Evolutionary conservation across 1,140 invertebrate species (phyloP), one percentile per base, ranked within the genome.

Genomic region (Heliothis virescens): DNA sequence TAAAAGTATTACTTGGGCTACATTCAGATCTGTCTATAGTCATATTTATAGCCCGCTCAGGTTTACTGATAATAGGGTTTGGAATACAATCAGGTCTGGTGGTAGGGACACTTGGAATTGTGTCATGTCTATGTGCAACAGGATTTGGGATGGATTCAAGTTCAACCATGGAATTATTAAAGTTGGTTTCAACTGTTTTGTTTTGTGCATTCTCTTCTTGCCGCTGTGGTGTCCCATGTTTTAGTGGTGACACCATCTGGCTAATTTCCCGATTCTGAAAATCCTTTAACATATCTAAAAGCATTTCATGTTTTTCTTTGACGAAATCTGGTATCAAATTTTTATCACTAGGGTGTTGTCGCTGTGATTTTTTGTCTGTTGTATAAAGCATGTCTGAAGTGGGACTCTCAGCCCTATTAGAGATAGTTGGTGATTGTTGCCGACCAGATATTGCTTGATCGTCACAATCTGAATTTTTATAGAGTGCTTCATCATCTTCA

Each of bases 401-500:
- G 21, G 90, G 87, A 69, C 89, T 92, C 76, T 88, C 84, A 21
- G 65, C 59, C 81, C 74, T 81, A n/a, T 86, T 62, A 29, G 81
- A 84, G 62, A 72, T 57, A 55, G 82, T 82, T 11, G 88, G 82
- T 55, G 83, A 86, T 16, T 85, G 84, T 55, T 81, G 18, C 26
- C 9, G 16, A 15, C 34, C 12, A 1, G 12, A 12, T 9, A 7
- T 1, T 47, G 34, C 10, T 53, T 86, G 26, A 55, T 78, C 83
- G 71, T 83, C 69, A n/a, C 85, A 77, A 83, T 90, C 90, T 63
- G 88, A 78, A 74, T 89, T 87, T 88, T 89, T 92, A 81, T 95
- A 95, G 26, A 95, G 88, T 79, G 89, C 94, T 80, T 95, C 95
- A 83, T 95, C 94, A 79, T 95, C 94, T 76, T 91, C 91, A 87